phyloP scores from a whole-genome alignment of 2,797 vertebrate species.

The Poeciliopsis turneri region DNA sequence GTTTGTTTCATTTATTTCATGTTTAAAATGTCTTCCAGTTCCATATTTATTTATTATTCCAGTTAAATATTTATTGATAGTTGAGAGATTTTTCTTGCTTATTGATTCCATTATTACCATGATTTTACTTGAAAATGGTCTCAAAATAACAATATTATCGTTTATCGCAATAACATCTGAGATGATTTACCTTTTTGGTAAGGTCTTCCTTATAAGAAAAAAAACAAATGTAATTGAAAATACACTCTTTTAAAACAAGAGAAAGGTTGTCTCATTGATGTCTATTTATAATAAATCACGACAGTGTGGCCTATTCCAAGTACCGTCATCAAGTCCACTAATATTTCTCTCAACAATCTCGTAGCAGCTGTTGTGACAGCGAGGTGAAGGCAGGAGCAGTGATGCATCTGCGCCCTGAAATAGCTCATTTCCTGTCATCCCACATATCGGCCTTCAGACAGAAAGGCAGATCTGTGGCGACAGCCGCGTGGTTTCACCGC shows the following conservation, averaged over 20 bases:
- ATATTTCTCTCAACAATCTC: conserved; percentile 3
- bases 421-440: conserved; percentile 44
- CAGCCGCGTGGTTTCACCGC: conserved; percentile 33
- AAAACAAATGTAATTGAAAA: neutral
- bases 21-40: too few relatives aligned
- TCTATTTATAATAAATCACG: neutral
- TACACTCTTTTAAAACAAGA: neutral
- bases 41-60: too few relatives aligned
- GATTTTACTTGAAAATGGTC: too few relatives aligned
- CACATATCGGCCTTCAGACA: conserved; percentile 27
- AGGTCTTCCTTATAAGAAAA: neutral
- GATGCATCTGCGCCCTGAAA: conserved; percentile 26
- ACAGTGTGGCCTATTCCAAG: neutral
- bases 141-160: too few relatives aligned
- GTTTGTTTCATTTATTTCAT: too few relatives aligned
- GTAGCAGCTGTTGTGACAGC: conserved; percentile 43
- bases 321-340: conserved; percentile 2
- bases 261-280: neutral
- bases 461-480: conserved; percentile 45
- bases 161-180: too few relatives aligned
- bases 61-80: too few relatives aligned
- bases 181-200: neutral
- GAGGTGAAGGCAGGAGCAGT: conserved; percentile 13
- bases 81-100: too few relatives aligned
- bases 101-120: too few relatives aligned